Evolutionary conservation across 2,797 vertebrate species (phyloP).

Genomic region (Muraenolepis orangiensis): DNA sequence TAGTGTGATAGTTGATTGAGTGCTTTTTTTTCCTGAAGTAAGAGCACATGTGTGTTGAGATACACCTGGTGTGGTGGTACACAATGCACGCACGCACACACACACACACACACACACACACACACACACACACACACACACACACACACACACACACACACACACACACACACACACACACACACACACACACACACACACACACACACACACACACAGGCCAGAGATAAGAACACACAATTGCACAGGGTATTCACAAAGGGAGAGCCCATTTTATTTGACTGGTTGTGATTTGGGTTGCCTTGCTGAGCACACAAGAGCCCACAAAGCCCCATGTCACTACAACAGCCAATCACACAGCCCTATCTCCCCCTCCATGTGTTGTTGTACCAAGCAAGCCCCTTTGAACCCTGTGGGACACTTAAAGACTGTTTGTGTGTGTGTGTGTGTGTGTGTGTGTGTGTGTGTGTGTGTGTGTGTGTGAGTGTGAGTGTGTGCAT

Average conservation of each 20-base stretch:
- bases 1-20: no score
- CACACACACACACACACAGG: background rate
- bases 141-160: no score
- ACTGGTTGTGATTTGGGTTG: background rate
- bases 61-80: background rate
- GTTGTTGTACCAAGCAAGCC: background rate
- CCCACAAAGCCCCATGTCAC: background rate
- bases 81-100: background rate
- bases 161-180: conserved; percentile 21
- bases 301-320: background rate
- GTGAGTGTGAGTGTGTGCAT: no score
- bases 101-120: no score
- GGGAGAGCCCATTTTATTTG: background rate
- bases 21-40: background rate
- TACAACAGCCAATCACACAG: background rate
- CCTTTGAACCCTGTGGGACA: background rate
- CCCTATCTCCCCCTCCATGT: background rate
- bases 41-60: background rate
- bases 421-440: background rate
- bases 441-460: background rate
- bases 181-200: conserved; percentile 7
- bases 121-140: no score
- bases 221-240: background rate
- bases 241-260: background rate
- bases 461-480: background rate